These are phyloP conservation scores for Catajapyx aquilonaris DNA, from an alignment of 1,140 invertebrate genomes.

Conservation along the genomic window DNA sequence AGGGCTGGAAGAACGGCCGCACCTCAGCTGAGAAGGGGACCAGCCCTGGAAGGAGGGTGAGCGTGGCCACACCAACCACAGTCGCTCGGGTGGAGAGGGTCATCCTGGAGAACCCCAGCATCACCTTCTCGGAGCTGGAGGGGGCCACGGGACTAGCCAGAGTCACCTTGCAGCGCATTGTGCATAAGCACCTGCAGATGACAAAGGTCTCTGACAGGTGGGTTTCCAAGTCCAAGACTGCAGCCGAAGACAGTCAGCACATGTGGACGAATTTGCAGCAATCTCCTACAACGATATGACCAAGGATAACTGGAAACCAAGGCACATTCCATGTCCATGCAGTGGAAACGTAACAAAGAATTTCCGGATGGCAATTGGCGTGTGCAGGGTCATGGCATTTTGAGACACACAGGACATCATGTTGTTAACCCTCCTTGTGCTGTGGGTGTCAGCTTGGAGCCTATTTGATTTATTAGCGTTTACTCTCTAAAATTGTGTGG, in stretches of 20 bases:
- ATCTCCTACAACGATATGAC: background rate
- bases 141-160: background rate
- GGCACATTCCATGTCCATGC: no score
- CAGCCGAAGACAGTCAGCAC: background rate
- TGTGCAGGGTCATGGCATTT: no score
- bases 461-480: no score
- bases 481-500: no score
- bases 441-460: no score
- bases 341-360: no score
- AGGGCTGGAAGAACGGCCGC: background rate
- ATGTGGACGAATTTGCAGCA: background rate
- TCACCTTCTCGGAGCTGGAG: slow-evolving; percentile 1
- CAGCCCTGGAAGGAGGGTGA: slow-evolving; percentile 1
- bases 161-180: background rate
- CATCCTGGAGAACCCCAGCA: background rate
- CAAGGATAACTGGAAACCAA: no score
- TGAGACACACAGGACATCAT: no score
- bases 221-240: slow-evolving; percentile 1
- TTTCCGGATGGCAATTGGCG: no score
- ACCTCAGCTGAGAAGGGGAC: slow-evolving; percentile 1
- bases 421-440: no score
- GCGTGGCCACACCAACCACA: background rate
- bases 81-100: background rate
- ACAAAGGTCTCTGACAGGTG: background rate
- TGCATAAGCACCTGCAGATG: slow-evolving; percentile 2